Evolutionary conservation across 1,140 invertebrate genomes (phyloP), one percentile per base, ranked within the genome.

Genomic region (Panagrolaimus sp.): DNA sequence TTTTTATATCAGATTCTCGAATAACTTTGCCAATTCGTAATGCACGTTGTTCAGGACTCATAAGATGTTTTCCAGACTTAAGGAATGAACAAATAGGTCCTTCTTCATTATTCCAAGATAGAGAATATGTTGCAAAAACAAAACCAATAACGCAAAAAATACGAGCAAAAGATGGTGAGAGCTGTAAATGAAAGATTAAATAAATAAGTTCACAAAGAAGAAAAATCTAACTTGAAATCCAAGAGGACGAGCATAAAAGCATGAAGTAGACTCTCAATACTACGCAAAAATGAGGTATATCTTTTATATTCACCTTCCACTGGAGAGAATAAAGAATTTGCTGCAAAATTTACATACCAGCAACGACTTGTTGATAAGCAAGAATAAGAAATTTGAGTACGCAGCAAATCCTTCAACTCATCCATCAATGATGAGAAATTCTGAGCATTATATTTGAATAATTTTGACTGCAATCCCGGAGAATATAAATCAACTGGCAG

Each of bases 161-260:
- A 5, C 74, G 71, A 43, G 70, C 71, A 21, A 84, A 70, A n/a
- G 81, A 83, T n/a, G 77, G 79, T 8, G 71, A 71, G 64, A 83
- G 84, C 76, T 84, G 46, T 69, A 82, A 62, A 43, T 1, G 4
- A 43, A 26, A 24, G 21, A 71, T 28, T n/a, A n/a, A n/a, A 15
- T 4, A 24, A 45, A 9, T 21, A 47, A 74, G 14, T 68, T 69
- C 45, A 26, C 43, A 45, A 62, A 43, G 12, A 21, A 62, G 38
- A 15, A 28, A n/a, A n/a, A 64, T 72, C 55, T 83, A 84, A 91
- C 91, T 88, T 93, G 91, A 87, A 94, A 93, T 8, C 91, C 94
- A 75, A 96, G 85, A 84, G 90, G 91, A 77, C 93, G 87, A 26
- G 93, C 93, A 86, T 95, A 96, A 83, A 96, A 96, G 80, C 90